Base-by-base conservation (phyloP, 2,113 vertebrate species). In the Tachysurus fulvidraco region DNA sequence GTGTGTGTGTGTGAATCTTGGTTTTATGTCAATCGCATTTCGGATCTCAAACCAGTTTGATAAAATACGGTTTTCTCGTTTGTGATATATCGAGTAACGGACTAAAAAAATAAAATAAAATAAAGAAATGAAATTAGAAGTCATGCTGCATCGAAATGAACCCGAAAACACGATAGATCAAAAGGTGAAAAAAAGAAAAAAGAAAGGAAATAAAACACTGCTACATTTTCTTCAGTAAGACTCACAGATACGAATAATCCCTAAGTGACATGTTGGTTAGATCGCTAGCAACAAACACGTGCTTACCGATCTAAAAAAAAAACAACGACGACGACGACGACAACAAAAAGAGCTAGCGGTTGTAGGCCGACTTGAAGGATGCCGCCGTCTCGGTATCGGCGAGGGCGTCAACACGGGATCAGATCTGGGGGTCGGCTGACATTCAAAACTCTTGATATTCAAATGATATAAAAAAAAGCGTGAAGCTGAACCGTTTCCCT, bases 1-100 rank as follows among this genome's bases (percentile, higher is more conserved):
- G 69, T 21, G 8, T 14, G 23, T 21, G 41, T 11, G 41, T 23
- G 41, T 9, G 36, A 76, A 5, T 23, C 11, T 76, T 76, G 44
- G 5, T 76, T 80, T n/a, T 69, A 46, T 73, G 82, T 81, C 82
- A 81, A 52, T 71, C 46, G n/a, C 19, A 76, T 67, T 60, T 84
- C 82, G 52, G n/a, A 81, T 89, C 67, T 67, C 76, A 78, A 50
- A 19, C 50, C 19, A 78, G 76, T n/a, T 57, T 57, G 8, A 79
- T 25, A n/a, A 71, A 74, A 54, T 19, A 23, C 13, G 25, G 23
- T 11, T 77, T 46, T 5, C 60, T 67, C 23, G 12, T 7, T 28
- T 13, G 2, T 16, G 46, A 54, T 28, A 28, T 52, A 2, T 54
- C 0, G 46, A 54, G 41, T 8, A 12, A 16, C 3, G 30, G 16